Conservation (phyloP, 2,797 vertebrate genomes). For the Stomatorhinus walkeri region DNA sequence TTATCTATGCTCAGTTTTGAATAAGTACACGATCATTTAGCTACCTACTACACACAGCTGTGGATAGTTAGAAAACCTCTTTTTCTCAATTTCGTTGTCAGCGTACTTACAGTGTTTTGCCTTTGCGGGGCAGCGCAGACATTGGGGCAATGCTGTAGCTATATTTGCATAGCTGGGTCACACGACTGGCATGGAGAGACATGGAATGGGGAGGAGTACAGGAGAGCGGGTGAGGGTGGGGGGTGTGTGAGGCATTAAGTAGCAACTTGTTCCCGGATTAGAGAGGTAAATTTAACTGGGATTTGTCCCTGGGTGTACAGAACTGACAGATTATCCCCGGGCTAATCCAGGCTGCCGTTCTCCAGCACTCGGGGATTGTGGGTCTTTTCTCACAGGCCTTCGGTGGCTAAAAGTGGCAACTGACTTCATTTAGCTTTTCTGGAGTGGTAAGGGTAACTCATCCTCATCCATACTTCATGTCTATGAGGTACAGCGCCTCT, state of each 20-base stretch:
- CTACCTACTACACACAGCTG: background rate
- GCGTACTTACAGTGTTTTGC: background rate
- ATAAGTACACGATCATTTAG: background rate
- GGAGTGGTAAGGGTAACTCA: background rate
- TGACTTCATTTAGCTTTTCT: background rate
- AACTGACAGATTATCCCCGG: constrained; percentile 59
- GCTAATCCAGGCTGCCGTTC: constrained; percentile 46
- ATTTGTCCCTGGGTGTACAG: constrained; percentile 66
- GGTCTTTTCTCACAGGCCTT: constrained; percentile 31
- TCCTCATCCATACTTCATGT: background rate
- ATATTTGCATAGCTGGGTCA: background rate
- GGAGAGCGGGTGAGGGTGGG: background rate
- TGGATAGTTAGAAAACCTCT: background rate
- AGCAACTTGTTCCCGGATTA: constrained; percentile 56
- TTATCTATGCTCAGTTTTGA: background rate
- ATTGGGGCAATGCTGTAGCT: background rate
- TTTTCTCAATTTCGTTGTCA: background rate
- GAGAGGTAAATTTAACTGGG: constrained; percentile 64
- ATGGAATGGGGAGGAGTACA: background rate
- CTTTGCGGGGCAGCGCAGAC: background rate
- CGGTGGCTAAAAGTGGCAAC: constrained; percentile 13
- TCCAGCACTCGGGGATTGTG: constrained; percentile 33
- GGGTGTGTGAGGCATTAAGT: constrained; percentile 12
- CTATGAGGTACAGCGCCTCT: background rate
- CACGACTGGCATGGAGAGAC: background rate